Evolutionary conservation across 2,888 invertebrate species (phyloP), one percentile per base, ranked within the genome.

Genomic region (Leptinotarsa rubiginosa): DNA sequence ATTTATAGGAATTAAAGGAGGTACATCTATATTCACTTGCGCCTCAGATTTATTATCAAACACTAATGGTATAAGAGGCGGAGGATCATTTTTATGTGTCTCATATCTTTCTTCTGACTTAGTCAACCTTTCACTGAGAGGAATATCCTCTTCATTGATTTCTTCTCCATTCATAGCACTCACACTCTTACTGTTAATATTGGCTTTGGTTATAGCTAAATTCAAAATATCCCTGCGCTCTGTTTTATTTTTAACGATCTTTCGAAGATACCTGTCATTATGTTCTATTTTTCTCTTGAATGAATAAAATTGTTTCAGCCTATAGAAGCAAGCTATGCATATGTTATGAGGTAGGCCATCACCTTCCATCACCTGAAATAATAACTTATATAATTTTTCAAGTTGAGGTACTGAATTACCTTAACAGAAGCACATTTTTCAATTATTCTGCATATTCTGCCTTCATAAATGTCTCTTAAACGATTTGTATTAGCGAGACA

Each of bases 231-330:
- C 84, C 73, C 81, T 80, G 49, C 81, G 79, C 54, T 76, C 73
- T 47, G 76, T 75, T 70, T 79, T 84, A 5, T 74, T 66, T 7
- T 59, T 49, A 1, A 84, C n/a, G 47, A 82, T 83, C 65, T 84
- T 82, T 25, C 85, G 83, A 47, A 89, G 81, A 65, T 86, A 82
- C 54, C 78, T 80, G 73, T 88, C 87, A 25, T 85, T 86, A 54
- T 84, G 79, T 81, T 87, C 87, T 68, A 88, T 84, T 79, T 87
- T 87, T 72, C 84, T 84, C 77, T 87, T 88, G 74, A 89, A 89
- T 56, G 86, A 84, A 79, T 87, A 87, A 59, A 86, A 86, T 75
- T 86, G 85, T 41, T 86, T 85, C 22, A 89, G 85, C 78, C 86
- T 85, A 71, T 84, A 86, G 68, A 88, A 85, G 80, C 89, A 89